Evolutionary conservation across 2,888 invertebrate species (phyloP).

Genomic region (Thera britannica): DNA sequence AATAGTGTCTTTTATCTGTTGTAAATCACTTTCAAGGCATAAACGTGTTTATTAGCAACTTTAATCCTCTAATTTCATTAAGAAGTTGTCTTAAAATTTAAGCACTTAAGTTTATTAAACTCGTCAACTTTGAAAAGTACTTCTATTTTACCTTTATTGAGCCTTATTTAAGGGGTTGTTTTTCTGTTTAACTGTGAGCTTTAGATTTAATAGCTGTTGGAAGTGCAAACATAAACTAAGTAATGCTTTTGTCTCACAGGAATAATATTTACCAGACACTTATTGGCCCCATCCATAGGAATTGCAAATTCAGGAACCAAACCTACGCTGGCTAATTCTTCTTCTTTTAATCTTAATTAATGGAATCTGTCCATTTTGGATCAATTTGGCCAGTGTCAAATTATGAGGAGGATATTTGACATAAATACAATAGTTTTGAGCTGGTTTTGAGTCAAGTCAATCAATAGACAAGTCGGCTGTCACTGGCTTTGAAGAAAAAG

Average conservation of each 20-base stretch:
- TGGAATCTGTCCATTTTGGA: too few species aligned
- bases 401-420: too few species aligned
- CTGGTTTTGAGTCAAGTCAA: too few species aligned
- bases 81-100: constrained; percentile 33
- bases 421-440: too few species aligned
- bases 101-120: constrained; percentile 36
- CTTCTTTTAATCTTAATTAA: too few species aligned
- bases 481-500: too few species aligned
- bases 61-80: constrained; percentile 34
- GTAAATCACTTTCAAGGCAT: constrained; percentile 4
- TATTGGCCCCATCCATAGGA: too few species aligned
- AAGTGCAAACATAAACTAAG: neutral
- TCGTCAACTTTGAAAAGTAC: constrained; percentile 32
- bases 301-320: too few species aligned
- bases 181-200: constrained; percentile 5
- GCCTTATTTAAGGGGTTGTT: constrained; percentile 11
- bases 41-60: constrained; percentile 26
- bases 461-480: too few species aligned
- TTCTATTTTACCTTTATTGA: constrained; percentile 25
- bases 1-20: neutral
- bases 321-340: too few species aligned
- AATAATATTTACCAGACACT: neutral
- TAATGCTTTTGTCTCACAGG: neutral
- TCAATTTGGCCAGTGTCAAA: too few species aligned
- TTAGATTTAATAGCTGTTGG: neutral